Conservation (phyloP, 2,797 vertebrate species). For the Macrochelys suwanniensis region DNA sequence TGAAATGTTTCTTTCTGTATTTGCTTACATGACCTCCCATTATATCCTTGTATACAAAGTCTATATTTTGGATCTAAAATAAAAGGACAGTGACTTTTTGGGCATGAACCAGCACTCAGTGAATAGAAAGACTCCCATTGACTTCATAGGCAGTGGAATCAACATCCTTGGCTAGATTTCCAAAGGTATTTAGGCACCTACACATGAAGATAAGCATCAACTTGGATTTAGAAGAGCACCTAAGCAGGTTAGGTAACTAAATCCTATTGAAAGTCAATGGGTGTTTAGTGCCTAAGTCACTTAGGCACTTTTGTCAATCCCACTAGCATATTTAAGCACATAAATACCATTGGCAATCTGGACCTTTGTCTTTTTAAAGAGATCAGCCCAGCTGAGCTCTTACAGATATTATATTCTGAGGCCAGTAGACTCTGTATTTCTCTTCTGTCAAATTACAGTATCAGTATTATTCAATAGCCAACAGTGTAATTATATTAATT, state of each 20-base stretch:
- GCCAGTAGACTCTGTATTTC: background rate
- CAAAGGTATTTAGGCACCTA: background rate
- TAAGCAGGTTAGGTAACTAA: background rate
- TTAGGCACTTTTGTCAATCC: conserved; percentile 14
- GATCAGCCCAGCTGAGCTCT: background rate
- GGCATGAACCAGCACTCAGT: background rate
- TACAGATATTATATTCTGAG: background rate
- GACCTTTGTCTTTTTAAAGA: background rate
- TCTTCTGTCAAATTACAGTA: background rate
- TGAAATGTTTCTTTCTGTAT: background rate
- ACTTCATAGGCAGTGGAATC: background rate
- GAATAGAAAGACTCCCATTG: background rate
- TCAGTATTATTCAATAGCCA: background rate
- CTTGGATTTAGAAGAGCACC: conserved; percentile 13
- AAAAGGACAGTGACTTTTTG: background rate
- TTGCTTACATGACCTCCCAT: background rate
- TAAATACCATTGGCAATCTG: background rate
- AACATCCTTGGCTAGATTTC: conserved; percentile 5
- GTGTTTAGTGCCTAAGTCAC: background rate
- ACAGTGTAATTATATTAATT: background rate
- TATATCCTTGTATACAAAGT: no score
- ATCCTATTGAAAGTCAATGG: background rate
- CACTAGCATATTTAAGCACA: background rate
- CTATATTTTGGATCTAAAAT: background rate
- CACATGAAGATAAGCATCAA: background rate